Evolutionary conservation across 2,888 invertebrate genomes (phyloP), one percentile per base, ranked within the genome.

Genomic region (Listrodromus nycthemerus): DNA sequence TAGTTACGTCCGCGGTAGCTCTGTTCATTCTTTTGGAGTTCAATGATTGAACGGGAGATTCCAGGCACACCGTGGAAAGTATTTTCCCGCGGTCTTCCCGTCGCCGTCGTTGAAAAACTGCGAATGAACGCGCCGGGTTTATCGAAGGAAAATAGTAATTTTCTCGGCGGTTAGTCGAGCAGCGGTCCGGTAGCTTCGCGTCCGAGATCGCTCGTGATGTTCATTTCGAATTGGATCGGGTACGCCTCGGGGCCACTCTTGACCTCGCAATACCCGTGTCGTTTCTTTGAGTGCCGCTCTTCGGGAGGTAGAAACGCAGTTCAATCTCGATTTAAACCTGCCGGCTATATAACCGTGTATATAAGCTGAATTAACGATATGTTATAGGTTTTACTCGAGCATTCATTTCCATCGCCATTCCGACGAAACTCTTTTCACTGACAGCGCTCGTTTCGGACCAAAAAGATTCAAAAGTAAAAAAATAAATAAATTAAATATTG

Each of bases 131-230:
- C 61, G 30, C 61, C n/a, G 24, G 16, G 61, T 61, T 61, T 67
- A 67, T 67, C 67, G 67, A 67, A 67, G 41, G 67, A 67, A 67
- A 67, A 41, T 67, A 67, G 45, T 67, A 67, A 67, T 67, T 33
- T 27, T n/a, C n/a, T 33, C 16, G 30, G 61, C n/a, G 13, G 61
- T 58, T 27, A 58, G 58, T 27, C 27, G 21, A 33, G 16, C 61
- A 21, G 19, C 55, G 21, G 58, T 27, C 27, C 58, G 27, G 16
- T 30, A 21, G 19, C 55, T 55, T 55, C 55, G 55, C 6, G 10
- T 55, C 24, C 55, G 21, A 10, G 10, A 21, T 19, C 19, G 55
- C 24, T 24, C 24, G 55, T 24, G 55, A 27, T 61, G 61, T 27
- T 27, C 30, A 30, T 61, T 61, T 27, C 30, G 61, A 61, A 61